Evolutionary conservation across 2,888 invertebrate genomes (phyloP).

Genomic region (Drosophila prolongata): DNA sequence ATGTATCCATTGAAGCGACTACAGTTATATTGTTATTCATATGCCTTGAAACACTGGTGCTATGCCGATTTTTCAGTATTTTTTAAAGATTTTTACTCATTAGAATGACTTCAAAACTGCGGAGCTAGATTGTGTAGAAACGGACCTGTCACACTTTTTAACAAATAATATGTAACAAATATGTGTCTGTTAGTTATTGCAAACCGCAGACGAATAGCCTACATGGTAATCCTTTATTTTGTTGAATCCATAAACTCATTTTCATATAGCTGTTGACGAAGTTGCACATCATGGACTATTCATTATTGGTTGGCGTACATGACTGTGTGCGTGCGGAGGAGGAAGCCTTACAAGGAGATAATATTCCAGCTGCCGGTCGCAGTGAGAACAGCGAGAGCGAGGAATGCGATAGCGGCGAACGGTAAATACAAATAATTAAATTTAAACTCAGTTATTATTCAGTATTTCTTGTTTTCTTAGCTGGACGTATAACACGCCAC

Average conservation of each 20-base stretch:
- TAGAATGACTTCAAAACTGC: no score
- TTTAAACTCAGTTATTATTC: background rate
- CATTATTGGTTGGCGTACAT: constrained; percentile 97
- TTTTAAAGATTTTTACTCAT: no score
- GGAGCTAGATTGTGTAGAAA: no score
- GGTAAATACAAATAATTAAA: constrained; percentile 70
- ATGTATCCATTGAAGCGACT: no score
- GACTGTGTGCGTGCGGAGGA: constrained; percentile 94
- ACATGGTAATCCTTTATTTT: no score
- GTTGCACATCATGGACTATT: constrained; percentile 99
- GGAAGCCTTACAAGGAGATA: constrained; percentile 89
- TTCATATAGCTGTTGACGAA: constrained; percentile 93
- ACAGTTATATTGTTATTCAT: no score
- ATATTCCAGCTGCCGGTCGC: constrained; percentile 85
- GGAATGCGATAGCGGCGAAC: constrained; percentile 88
- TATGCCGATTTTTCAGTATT: no score
- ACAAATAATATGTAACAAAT: no score
- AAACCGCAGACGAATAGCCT: no score
- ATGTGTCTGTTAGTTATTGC: no score
- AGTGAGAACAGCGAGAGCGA: constrained; percentile 87
- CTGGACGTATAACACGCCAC: constrained; percentile 93
- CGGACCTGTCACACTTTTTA: no score
- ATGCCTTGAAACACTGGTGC: no score
- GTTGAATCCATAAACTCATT: background rate
- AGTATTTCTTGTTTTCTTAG: constrained; percentile 62